Conservation (phyloP, 2,113 vertebrate species). For the Zeus faber region DNA sequence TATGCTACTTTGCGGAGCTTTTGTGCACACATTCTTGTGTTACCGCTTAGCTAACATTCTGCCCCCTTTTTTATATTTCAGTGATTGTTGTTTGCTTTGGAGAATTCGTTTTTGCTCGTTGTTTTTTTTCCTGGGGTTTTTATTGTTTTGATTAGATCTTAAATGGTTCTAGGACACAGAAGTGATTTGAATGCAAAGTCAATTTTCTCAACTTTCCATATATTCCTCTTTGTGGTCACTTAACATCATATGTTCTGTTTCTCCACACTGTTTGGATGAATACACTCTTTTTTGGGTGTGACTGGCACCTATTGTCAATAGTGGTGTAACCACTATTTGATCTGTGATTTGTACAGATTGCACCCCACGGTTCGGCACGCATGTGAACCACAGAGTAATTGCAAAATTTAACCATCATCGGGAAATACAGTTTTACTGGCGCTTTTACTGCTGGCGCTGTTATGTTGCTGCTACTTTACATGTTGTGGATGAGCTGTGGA, state of each 20-base stretch:
- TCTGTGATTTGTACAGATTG: no score
- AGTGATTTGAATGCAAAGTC: no score
- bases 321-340: no score
- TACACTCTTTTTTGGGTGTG: conserved; percentile 23
- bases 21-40: conserved; percentile 61
- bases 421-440: no score
- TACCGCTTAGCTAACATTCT: conserved; percentile 38
- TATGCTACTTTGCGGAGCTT: conserved; percentile 58
- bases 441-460: no score
- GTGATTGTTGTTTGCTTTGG: conserved; percentile 38
- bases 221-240: conserved; percentile 4
- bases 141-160: conserved; percentile 8
- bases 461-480: no score
- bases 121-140: background rate
- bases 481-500: no score
- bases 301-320: conserved; percentile 2
- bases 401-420: no score
- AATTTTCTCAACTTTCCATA: background rate
- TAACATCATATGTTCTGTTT: conserved; percentile 6
- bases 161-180: background rate
- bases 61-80: conserved; percentile 40
- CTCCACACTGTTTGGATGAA: conserved; percentile 1
- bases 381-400: no score
- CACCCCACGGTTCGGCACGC: no score
- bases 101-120: conserved; percentile 33